These are phyloP conservation scores for Clarias pachynema DNA, from an alignment of 2,797 vertebrate species.

Conservation along the genomic window DNA sequence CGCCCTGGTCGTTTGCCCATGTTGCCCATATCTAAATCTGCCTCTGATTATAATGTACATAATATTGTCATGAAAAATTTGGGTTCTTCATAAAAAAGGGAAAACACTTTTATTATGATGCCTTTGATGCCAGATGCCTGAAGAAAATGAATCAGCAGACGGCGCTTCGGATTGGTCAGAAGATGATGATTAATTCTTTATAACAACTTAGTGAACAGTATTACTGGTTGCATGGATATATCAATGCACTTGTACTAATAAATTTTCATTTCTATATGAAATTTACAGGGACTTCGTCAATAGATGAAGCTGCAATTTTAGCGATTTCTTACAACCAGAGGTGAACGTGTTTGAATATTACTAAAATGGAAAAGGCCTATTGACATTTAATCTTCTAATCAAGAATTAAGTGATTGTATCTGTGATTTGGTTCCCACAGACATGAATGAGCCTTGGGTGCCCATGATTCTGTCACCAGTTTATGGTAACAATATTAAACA, in stretches of 20 bases:
- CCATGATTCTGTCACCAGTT: too few species aligned
- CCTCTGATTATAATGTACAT: too few species aligned
- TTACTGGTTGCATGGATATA: background rate
- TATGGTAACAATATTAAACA: too few species aligned
- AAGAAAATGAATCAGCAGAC: too few species aligned
- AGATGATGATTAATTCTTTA: background rate
- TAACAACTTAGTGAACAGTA: background rate
- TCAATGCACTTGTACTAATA: background rate
- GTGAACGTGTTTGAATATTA: background rate
- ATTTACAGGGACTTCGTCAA: background rate
- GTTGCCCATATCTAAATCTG: too few species aligned
- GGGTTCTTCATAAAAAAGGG: too few species aligned
- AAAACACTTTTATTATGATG: too few species aligned
- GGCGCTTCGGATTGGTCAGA: background rate
- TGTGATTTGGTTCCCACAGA: too few species aligned
- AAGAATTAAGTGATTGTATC: background rate
- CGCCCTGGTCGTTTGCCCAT: too few species aligned
- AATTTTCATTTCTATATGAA: background rate
- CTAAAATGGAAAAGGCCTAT: background rate
- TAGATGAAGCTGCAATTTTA: background rate
- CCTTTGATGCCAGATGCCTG: too few species aligned
- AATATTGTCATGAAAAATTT: too few species aligned
- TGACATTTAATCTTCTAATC: background rate
- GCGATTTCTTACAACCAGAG: background rate
- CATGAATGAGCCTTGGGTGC: too few species aligned